Percentiles rank a stretch among this genome's conserved stretches.
These are phyloP conservation scores for Lasioglossum figueresi DNA, from an alignment of 2,888 invertebrate species.

Conservation along the genomic window DNA sequence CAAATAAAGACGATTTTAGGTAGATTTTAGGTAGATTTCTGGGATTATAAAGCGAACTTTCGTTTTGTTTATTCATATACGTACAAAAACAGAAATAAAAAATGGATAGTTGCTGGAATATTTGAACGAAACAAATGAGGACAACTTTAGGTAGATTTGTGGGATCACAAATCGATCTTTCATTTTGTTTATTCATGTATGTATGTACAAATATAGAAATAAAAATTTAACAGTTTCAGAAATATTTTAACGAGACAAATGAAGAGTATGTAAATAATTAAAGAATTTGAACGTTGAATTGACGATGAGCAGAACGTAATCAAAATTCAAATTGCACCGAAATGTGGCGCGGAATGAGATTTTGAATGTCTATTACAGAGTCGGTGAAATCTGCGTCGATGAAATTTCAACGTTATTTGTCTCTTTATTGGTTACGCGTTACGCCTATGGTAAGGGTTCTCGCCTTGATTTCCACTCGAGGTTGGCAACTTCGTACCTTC, in stretches of 20 bases:
- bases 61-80: background rate
- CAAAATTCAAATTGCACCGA: background rate
- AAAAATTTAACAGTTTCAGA: background rate
- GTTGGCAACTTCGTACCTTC: slow-evolving; percentile 66
- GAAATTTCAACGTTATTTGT: slow-evolving; percentile 20
- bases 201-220: background rate
- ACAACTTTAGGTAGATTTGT: too few relatives aligned
- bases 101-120: background rate
- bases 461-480: slow-evolving; percentile 68
- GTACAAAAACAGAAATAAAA: background rate
- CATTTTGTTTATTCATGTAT: background rate
- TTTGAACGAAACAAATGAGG: background rate
- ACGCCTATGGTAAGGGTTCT: slow-evolving; percentile 55
- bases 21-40: background rate
- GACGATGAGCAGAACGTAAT: background rate
- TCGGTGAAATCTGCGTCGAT: background rate
- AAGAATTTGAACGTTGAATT: background rate
- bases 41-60: background rate
- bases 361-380: background rate
- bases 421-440: slow-evolving; percentile 52
- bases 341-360: background rate
- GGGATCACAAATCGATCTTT: background rate
- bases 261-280: background rate
- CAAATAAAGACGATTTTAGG: background rate
- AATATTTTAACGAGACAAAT: background rate